Evolutionary conservation across 2,888 invertebrate species (phyloP).

Genomic region (Drosophila niveifrons): DNA sequence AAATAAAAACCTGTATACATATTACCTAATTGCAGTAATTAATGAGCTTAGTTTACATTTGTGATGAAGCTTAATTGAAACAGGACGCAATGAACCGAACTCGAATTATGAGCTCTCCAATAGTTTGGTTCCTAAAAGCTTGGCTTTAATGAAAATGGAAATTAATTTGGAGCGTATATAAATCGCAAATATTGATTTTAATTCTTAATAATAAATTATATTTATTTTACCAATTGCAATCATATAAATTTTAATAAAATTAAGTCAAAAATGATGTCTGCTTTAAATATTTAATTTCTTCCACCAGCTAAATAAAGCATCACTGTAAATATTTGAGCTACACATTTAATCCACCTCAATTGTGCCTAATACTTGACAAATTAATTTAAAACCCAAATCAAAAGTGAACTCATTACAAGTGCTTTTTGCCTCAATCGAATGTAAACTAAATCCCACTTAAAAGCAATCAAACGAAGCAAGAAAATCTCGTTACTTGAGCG

Average conservation of each 20-base stretch:
- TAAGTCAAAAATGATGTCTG: neutral
- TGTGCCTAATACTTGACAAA: neutral
- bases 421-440: neutral
- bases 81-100: neutral
- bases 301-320: neutral
- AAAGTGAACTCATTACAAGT: neutral
- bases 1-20: slow-evolving; percentile 26
- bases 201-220: too few relatives aligned
- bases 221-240: too few relatives aligned
- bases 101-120: slow-evolving; percentile 43
- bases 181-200: too few relatives aligned
- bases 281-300: neutral
- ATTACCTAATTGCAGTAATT: slow-evolving; percentile 73
- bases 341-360: neutral
- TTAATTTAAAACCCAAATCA: neutral
- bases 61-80: slow-evolving; percentile 38
- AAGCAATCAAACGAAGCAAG: neutral
- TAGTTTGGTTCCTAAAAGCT: neutral
- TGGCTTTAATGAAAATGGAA: neutral
- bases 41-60: slow-evolving; percentile 69
- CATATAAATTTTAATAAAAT: neutral
- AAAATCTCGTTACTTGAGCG: neutral
- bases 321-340: neutral
- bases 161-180: neutral
- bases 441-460: neutral